Evolutionary conservation across 2,888 invertebrate species (phyloP), one percentile per base, ranked within the genome.

Genomic region (Andrena fulva): DNA sequence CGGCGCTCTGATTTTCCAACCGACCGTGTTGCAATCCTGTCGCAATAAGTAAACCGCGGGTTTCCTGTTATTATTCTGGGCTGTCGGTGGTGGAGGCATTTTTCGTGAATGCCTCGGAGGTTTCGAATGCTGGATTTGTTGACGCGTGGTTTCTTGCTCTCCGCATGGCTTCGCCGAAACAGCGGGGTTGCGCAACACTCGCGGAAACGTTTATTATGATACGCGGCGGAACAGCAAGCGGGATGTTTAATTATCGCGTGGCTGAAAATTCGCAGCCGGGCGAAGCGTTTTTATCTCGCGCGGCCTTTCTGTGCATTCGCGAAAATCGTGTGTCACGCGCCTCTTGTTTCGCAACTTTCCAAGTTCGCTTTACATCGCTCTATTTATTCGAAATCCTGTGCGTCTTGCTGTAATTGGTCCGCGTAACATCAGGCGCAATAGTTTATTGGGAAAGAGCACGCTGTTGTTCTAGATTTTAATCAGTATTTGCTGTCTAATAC

Each of bases 121-220:
- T 50, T 63, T 7, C 56, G 56, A 56, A 56, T 0, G 24, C 4
- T 10, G 10, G 10, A 56, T 24, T 42, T 10, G 33, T 60, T 69
- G 75, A 10, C 56, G 20, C n/a, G 20, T 5, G 27, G 73, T 75
- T 80, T 63, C 31, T 48, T 59, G 68, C 56, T 56, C 35, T 20
- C 31, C 31, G 27, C 66, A 2, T 50, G 76, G 72, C 69, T 42
- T 76, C 76, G 72, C 8, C 20, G 20, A 20, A 20, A 20, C 8
- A 59, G 42, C 52, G 27, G 1, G n/a, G n/a, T 82, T 82, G 62
- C 82, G 82, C 69, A 82, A 83, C 59, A 52, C 16, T 27, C 56
- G 20, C 12, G 60, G 73, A 69, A 76, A 77, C 35, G 70, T 83
- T 82, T 83, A 73, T 82, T 81, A 66, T 66, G 59, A 60, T 62